These are phyloP conservation scores for Crossocerus cetratus DNA, from an alignment of 2,888 invertebrate species.

Conservation along the genomic window DNA sequence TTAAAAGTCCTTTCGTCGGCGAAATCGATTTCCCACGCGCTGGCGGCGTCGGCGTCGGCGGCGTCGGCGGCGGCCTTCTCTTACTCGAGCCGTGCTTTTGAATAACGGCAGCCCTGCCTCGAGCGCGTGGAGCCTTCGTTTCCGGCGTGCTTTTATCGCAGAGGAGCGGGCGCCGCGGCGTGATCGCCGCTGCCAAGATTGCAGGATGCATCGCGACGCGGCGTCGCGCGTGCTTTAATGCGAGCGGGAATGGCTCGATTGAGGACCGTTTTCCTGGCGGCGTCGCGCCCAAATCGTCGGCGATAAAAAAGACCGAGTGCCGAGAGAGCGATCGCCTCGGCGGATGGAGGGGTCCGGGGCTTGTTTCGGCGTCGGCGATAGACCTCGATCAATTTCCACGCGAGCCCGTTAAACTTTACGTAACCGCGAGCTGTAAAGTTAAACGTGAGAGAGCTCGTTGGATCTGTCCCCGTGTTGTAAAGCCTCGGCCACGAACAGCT, in stretches of 20 bases:
- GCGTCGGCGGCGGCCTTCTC: not conserved
- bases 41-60: no score
- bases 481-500: not conserved
- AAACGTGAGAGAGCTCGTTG: not conserved
- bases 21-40: slow-evolving; percentile 63
- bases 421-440: slow-evolving; percentile 11
- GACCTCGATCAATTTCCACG: slow-evolving; percentile 28
- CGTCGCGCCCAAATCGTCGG: slow-evolving; percentile 52
- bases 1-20: slow-evolving; percentile 45
- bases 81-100: slow-evolving; percentile 58
- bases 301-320: slow-evolving; percentile 46
- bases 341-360: not conserved
- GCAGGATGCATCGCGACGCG: slow-evolving; percentile 41
- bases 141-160: slow-evolving; percentile 58
- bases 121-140: slow-evolving; percentile 29
- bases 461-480: not conserved
- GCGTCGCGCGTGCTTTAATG: slow-evolving; percentile 44
- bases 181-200: slow-evolving; percentile 54
- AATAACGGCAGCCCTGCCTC: slow-evolving; percentile 44
- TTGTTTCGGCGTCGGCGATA: not conserved
- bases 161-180: slow-evolving; percentile 35
- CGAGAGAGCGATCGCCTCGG: slow-evolving; percentile 22
- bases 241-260: slow-evolving; percentile 40
- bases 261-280: slow-evolving; percentile 23
- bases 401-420: slow-evolving; percentile 3